These are phyloP conservation scores for Sapajus apella DNA, from an alignment of 2,113 vertebrate species.

Conservation along the genomic window DNA sequence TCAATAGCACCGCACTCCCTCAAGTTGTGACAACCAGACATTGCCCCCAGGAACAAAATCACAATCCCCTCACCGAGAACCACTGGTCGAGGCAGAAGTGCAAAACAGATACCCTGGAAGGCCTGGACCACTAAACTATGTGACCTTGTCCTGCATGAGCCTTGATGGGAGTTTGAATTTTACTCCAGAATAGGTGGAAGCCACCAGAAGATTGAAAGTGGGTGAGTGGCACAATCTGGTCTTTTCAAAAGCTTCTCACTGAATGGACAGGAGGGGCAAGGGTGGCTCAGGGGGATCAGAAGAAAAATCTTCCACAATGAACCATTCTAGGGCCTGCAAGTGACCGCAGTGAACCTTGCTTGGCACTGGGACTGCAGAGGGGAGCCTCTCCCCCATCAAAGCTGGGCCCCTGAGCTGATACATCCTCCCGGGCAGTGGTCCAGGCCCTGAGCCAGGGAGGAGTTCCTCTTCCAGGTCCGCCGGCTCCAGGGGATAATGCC, in stretches of 20 bases:
- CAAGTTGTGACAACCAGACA: not conserved
- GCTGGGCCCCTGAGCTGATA: not conserved
- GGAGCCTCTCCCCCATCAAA: not conserved
- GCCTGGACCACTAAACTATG: rapidly evolving
- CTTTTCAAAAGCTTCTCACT: not conserved
- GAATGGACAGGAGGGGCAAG: no score
- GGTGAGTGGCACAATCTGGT: not conserved
- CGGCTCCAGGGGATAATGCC: conserved; percentile 35
- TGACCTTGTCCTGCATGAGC: no score
- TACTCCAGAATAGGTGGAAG: not conserved
- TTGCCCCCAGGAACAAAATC: not conserved
- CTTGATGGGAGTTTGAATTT: rapidly evolving
- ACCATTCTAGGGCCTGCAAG: not conserved
- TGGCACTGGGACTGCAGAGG: not conserved
- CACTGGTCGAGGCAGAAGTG: not conserved
- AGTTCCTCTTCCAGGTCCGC: not conserved
- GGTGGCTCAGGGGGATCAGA: not conserved
- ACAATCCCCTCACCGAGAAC: not conserved
- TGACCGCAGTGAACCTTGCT: not conserved
- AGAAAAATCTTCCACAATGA: not conserved
- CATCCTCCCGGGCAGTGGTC: not conserved
- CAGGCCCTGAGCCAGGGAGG: not conserved
- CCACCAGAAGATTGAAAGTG: not conserved
- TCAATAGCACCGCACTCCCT: not conserved
- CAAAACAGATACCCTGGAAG: not conserved